A percentile compares a stretch with the other conserved stretches of the same genome.
Conservation (phyloP, 30 jellyfish, hydroid and myxozoan species). For the Turritopsis dohrnii region DNA sequence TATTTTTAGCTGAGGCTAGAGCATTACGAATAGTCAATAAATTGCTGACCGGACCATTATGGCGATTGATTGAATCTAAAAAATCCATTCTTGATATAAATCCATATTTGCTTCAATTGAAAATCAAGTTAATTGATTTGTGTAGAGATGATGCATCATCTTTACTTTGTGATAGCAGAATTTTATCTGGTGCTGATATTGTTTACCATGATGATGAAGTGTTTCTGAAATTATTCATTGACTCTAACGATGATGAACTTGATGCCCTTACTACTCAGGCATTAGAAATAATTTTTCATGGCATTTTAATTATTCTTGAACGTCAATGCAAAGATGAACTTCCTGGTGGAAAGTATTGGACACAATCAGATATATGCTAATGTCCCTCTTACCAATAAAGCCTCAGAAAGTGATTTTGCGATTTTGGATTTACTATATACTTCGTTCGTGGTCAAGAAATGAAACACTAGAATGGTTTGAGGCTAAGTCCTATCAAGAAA, state of each 20-base stretch:
- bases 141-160: not conserved
- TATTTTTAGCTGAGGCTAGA: slow-evolving; percentile 14
- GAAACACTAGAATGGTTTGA: slow-evolving; percentile 33
- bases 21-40: slow-evolving; percentile 26
- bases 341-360: slow-evolving; percentile 51
- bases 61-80: slow-evolving; percentile 7
- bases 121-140: not conserved
- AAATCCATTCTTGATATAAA: slow-evolving; percentile 9
- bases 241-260: slow-evolving; percentile 27
- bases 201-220: slow-evolving; percentile 14
- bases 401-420: slow-evolving; percentile 51
- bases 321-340: slow-evolving; percentile 54
- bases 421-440: slow-evolving; percentile 31
- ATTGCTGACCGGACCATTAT: slow-evolving; percentile 6
- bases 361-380: not conserved
- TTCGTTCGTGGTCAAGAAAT: slow-evolving; percentile 44
- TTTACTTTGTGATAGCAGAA: not conserved
- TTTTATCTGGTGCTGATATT: not conserved
- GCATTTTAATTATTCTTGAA: slow-evolving; percentile 31
- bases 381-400: slow-evolving; percentile 37
- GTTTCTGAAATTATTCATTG: slow-evolving; percentile 1
- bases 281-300: slow-evolving; percentile 13
- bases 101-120: not conserved
- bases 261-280: slow-evolving; percentile 42
- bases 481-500: slow-evolving; percentile 2